Percentiles rank a stretch among this genome's conserved stretches.
Conservation (phyloP, 2,888 invertebrate genomes). For the Electrophaes corylata region DNA sequence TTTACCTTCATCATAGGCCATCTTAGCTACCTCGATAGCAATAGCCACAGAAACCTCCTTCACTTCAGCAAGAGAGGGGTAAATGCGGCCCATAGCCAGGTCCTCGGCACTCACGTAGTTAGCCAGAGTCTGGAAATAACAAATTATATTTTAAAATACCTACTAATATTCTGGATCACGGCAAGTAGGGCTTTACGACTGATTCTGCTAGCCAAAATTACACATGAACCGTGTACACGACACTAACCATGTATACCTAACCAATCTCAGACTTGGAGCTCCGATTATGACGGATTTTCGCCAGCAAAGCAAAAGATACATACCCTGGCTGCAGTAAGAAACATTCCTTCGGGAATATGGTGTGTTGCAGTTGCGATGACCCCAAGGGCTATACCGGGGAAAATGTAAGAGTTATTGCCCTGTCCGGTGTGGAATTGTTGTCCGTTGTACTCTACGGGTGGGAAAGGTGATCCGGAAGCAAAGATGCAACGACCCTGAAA, state of each 20-base stretch:
- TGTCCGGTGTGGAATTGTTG: slow-evolving; percentile 96
- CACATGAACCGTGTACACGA: too few relatives aligned
- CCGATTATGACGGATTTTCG: neutral
- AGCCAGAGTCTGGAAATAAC: slow-evolving; percentile 87
- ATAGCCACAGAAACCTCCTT: slow-evolving; percentile 95
- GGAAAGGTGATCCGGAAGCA: slow-evolving; percentile 98
- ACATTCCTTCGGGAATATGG: slow-evolving; percentile 96
- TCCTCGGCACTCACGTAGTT: slow-evolving; percentile 93
- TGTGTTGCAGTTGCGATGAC: slow-evolving; percentile 96
- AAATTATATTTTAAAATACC: neutral
- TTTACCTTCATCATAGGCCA: slow-evolving; percentile 95
- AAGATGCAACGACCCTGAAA: slow-evolving; percentile 95
- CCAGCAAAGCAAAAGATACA: slow-evolving; percentile 28
- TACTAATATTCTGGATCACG: too few relatives aligned
- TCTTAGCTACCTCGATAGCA: slow-evolving; percentile 93
- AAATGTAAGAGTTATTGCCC: slow-evolving; percentile 98
- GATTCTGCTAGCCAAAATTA: too few relatives aligned
- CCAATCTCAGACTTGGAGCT: too few relatives aligned
- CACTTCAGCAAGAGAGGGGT: slow-evolving; percentile 94
- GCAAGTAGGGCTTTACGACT: too few relatives aligned
- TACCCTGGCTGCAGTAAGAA: slow-evolving; percentile 97
- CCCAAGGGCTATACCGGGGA: slow-evolving; percentile 97
- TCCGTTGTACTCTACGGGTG: slow-evolving; percentile 90
- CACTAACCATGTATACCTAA: too few relatives aligned
- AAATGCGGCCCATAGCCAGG: slow-evolving; percentile 93